phyloP scores from a whole-genome alignment of 2,888 invertebrate genomes.

The Ormia ochracea region DNA sequence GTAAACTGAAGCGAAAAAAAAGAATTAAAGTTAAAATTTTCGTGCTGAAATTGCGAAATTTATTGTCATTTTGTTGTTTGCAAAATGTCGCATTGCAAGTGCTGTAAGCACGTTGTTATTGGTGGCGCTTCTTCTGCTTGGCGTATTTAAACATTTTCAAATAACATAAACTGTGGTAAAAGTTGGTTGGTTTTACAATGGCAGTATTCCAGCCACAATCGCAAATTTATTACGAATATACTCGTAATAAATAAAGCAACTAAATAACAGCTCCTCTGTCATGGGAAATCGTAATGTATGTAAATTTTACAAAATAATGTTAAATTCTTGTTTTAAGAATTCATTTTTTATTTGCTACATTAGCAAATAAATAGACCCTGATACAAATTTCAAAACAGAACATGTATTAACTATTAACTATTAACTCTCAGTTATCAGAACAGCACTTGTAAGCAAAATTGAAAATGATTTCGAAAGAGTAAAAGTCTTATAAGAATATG shows the following conservation, averaged over 20 bases:
- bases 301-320: too few relatives aligned
- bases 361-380: too few relatives aligned
- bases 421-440: too few relatives aligned
- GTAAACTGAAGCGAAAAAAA: neutral
- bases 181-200: conserved; percentile 25
- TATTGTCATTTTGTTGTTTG: conserved; percentile 43
- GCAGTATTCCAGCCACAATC: conserved; percentile 43
- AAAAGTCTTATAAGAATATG: too few relatives aligned
- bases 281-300: too few relatives aligned
- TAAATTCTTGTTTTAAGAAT: too few relatives aligned
- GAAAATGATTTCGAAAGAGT: too few relatives aligned
- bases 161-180: conserved; percentile 51
- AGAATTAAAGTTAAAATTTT: conserved; percentile 16
- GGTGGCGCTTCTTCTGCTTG: conserved; percentile 5
- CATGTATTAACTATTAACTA: too few relatives aligned
- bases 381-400: too few relatives aligned
- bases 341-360: too few relatives aligned
- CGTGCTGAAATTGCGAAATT: conserved; percentile 39
- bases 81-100: conserved; percentile 55
- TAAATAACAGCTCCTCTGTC: too few relatives aligned
- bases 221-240: conserved; percentile 39
- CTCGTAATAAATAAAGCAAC: conserved; percentile 53
- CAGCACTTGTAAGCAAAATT: too few relatives aligned
- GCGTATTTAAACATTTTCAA: conserved; percentile 46
- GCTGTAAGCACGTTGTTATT: conserved; percentile 26